Base-by-base conservation (phyloP, 1,140 invertebrate species). In the Cydia strobilella region DNA sequence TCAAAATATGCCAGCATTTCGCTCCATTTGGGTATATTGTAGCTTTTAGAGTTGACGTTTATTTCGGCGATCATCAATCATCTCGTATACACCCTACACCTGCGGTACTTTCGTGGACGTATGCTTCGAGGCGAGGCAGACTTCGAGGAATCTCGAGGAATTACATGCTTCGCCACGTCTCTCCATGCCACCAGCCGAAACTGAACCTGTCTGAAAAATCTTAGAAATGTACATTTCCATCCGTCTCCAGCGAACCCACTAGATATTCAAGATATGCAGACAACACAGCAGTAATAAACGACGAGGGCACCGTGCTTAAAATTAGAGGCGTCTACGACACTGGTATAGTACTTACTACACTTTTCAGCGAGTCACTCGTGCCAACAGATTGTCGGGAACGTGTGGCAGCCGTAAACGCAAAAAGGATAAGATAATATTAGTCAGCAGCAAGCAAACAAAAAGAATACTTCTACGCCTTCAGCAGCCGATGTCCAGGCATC, bases 311-410 rank as follows among this genome's bases (percentile, higher is more conserved):
- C 51, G 15, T 18, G n/a, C n/a, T 18, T 18, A n/a, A 54, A 54
- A 18, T n/a, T 54, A 54, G 1, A 51, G 48, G 51, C n/a, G 51
- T 18, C 51, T 18, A 9, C 51, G n/a, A 7, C 51, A 54, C 51
- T 54, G 51, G 51, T 54, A 54, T 54, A 54, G 51, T 54, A 54
- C 45, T n/a, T 48, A 48, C 51, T 54, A 54, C 51, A 54, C n/a
- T 54, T 54, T 54, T 54, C 51, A 54, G 51, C 48, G 48, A 18
- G 48, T 12, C 39, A 10, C 39, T 42, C 39, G 39, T 42, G 39
- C 39, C 39, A 42, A 13, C 39, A 12, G 39, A 42, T 42, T 42
- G 39, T 3, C 12, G 42, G 42, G 13, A 42, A 42, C 42, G 13
- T 13, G 42, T 45, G 18, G 48, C 48, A 15, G 48, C 48, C 1